Percentiles rank a stretch among this genome's conserved stretches.
Conservation (phyloP, 2,888 invertebrate genomes). For the Ochropleura leucogaster region DNA sequence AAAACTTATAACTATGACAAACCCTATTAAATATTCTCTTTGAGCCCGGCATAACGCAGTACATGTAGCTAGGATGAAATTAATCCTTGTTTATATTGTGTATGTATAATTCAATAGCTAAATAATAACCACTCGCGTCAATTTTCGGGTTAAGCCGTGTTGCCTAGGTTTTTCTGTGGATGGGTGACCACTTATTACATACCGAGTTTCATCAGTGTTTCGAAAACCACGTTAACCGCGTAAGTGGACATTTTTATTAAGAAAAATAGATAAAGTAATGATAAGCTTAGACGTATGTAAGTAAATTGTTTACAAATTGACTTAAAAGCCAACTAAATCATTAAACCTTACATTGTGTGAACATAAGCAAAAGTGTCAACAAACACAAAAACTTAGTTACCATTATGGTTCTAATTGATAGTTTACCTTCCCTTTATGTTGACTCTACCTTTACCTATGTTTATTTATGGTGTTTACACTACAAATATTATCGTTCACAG, state of each 20-base stretch:
- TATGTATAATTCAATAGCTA: conserved; percentile 4
- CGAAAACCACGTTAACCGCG: too few relatives aligned
- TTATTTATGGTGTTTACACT: conserved; percentile 8
- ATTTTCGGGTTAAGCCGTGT: too few relatives aligned
- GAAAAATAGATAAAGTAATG: neutral
- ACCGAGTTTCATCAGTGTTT: too few relatives aligned
- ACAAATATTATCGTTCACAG: conserved; percentile 4
- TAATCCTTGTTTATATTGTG: conserved; percentile 19
- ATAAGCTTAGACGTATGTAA: neutral
- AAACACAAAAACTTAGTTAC: conserved; percentile 20
- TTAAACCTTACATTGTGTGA: conserved; percentile 6
- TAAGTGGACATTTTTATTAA: too few relatives aligned
- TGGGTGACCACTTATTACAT: too few relatives aligned
- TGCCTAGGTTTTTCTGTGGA: too few relatives aligned
- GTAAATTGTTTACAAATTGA: neutral
- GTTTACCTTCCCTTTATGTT: conserved; percentile 13
- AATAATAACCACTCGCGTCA: too few relatives aligned
- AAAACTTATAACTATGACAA: conserved; percentile 39
- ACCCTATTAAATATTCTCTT: conserved; percentile 53
- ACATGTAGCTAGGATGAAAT: conserved; percentile 29
- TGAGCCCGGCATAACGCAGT: conserved; percentile 28
- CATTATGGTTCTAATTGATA: conserved; percentile 6
- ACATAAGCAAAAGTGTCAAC: conserved; percentile 7
- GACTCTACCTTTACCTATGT: neutral
- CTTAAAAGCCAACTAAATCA: conserved; percentile 3